Base-by-base conservation (phyloP, 2,113 vertebrate species). In the Pangasianodon hypophthalmus region DNA sequence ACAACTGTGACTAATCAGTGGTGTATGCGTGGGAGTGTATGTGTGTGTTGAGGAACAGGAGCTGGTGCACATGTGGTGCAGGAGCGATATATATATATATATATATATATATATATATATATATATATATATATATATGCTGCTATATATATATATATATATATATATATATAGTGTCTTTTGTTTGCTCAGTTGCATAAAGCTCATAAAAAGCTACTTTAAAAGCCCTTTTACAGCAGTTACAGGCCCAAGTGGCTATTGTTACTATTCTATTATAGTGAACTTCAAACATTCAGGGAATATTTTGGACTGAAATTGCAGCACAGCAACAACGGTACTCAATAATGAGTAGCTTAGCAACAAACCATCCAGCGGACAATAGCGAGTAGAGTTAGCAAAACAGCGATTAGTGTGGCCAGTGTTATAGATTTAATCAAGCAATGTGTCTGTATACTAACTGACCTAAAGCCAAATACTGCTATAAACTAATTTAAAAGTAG, bases 1-100 rank as follows among this genome's bases (percentile, higher is more conserved):
- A 88, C 85, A 82, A 62, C 88, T 91, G 88, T 91, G 90, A 86
- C 87, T 88, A 92, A 92, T 90, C 87, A 81, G 32, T 50, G 87
- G 81, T 88, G 75, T 84, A 88, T 32, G 32, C 56, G 79, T 46
- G 77, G 62, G 37, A 79, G 48, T 84, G 85, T 71, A 75, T 80
- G n/a, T 88, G 80, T 60, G 87, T 71, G 69, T 88, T 58, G 14
- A n/a, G 37, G 62, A 88, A 84, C 24, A 32, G 18, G 58, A 37
- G 64, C 82, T n/a, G 29, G 46, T 83, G 41, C 82, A 77, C 64
- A 48, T 85, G 41, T 44, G 26, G 62, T 89, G 71, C 87, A 80
- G 85, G 16, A 14, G 48, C 73, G 14, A 11, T 77, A 44, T 24
- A 77, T 77, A 77, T 21, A 77, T 26, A 71, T 24, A 69, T 32